These are phyloP conservation scores for Gambelia wislizenii DNA, from an alignment of 2,797 vertebrate species.

Conservation along the genomic window DNA sequence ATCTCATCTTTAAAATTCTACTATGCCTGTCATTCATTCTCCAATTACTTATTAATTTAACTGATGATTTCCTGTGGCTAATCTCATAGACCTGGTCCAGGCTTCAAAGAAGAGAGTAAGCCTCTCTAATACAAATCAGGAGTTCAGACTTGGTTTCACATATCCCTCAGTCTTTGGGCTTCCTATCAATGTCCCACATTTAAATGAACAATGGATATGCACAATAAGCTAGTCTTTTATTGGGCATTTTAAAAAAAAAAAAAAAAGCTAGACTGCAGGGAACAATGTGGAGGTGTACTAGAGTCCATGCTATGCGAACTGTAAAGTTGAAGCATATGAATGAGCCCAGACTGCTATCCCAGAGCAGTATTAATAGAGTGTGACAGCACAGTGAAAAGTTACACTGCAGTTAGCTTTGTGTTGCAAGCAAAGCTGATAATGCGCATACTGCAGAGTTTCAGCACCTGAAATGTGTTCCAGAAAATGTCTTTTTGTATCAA, in stretches of 20 bases:
- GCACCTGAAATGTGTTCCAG: background rate
- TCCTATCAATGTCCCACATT: slow-evolving; percentile 61
- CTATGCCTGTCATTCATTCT: slow-evolving; percentile 53
- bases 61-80: slow-evolving; percentile 67
- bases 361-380: background rate
- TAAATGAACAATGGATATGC: slow-evolving; percentile 59
- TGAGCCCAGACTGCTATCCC: background rate
- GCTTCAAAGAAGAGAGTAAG: slow-evolving; percentile 69
- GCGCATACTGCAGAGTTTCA: background rate
- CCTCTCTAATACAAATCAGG: slow-evolving; percentile 67
- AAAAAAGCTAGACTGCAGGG: slow-evolving; percentile 41
- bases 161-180: slow-evolving; percentile 62
- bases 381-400: background rate
- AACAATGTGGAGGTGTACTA: slow-evolving; percentile 8
- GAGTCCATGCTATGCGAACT: background rate
- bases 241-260: slow-evolving; percentile 14
- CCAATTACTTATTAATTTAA: slow-evolving; percentile 71
- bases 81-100: slow-evolving; percentile 65
- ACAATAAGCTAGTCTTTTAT: slow-evolving; percentile 61
- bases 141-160: slow-evolving; percentile 62
- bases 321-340: background rate
- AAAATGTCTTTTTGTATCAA: background rate
- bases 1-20: slow-evolving; percentile 49
- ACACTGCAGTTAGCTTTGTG: background rate
- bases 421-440: background rate